Conservation (phyloP, 2,113 vertebrate species). For the Cinclus mexicanus region DNA sequence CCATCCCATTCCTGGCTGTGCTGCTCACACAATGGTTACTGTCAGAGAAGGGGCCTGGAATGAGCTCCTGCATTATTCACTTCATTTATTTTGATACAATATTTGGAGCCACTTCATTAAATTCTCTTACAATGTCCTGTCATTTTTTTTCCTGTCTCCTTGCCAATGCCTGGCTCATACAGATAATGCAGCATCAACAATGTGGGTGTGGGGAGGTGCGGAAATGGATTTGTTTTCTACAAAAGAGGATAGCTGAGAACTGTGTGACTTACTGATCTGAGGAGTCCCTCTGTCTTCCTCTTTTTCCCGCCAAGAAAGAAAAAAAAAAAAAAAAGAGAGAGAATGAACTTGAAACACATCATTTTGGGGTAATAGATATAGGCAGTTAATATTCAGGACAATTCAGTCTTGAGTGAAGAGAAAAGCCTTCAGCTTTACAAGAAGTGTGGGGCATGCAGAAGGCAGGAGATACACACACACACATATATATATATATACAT, state of each 20-base stretch:
- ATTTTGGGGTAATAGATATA: not conserved
- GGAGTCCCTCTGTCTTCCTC: not conserved
- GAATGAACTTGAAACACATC: not conserved
- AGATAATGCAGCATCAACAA: constrained; percentile 53
- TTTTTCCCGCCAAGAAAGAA: not conserved
- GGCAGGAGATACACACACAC: not conserved
- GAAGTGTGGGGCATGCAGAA: not conserved
- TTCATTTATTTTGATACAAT: constrained; percentile 60
- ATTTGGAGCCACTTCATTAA: constrained; percentile 63
- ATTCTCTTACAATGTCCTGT: constrained; percentile 27
- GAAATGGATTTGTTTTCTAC: not conserved
- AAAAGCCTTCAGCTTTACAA: not conserved
- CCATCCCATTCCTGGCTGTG: not conserved
- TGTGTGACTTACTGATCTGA: constrained; percentile 1
- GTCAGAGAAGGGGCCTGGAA: not conserved
- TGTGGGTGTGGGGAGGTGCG: not conserved
- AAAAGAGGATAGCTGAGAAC: not conserved
- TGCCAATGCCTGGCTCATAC: constrained; percentile 35
- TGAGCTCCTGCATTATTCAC: constrained; percentile 41
- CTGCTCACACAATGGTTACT: not conserved
- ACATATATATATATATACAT: too few species aligned
- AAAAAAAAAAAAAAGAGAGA: not conserved
- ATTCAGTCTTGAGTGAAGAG: not conserved
- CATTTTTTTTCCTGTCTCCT: not conserved
- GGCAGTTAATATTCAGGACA: not conserved